Conservation (phyloP, 2,888 invertebrate genomes). For the Labia minor region DNA sequence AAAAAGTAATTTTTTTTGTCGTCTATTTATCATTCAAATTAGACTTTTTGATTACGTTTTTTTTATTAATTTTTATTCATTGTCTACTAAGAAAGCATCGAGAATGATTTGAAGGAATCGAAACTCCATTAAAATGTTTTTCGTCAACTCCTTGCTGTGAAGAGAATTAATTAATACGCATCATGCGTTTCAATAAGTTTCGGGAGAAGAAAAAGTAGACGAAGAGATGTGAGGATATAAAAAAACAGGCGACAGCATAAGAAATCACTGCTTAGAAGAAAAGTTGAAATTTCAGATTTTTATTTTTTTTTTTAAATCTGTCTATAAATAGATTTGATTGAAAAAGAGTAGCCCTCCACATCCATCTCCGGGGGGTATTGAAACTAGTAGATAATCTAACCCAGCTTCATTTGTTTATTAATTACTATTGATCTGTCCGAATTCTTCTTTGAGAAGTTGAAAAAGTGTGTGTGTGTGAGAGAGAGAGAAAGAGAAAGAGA, state of each 20-base stretch:
- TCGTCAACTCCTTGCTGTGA: conserved; percentile 4
- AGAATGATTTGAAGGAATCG: background rate
- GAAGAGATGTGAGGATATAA: background rate
- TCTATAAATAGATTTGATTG: background rate
- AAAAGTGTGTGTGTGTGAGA: no score
- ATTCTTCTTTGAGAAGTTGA: background rate
- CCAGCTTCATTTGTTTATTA: background rate
- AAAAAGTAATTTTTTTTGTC: no score
- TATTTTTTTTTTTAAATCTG: background rate
- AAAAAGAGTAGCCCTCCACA: no score
- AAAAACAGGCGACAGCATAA: background rate
- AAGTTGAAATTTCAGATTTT: background rate
- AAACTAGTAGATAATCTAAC: background rate
- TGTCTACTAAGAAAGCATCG: background rate
- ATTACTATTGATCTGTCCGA: conserved; percentile 13
- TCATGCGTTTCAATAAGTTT: conserved; percentile 1
- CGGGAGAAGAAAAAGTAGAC: background rate
- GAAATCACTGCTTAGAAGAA: background rate
- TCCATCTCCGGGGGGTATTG: background rate
- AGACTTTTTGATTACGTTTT: background rate
- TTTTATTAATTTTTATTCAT: background rate
- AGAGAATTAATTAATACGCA: conserved; percentile 13
- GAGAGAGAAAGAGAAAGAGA: no score
- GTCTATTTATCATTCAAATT: no score
- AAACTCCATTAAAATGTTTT: background rate